Base-by-base conservation (phyloP, 2,888 invertebrate species). In the Drosophila testacea region DNA sequence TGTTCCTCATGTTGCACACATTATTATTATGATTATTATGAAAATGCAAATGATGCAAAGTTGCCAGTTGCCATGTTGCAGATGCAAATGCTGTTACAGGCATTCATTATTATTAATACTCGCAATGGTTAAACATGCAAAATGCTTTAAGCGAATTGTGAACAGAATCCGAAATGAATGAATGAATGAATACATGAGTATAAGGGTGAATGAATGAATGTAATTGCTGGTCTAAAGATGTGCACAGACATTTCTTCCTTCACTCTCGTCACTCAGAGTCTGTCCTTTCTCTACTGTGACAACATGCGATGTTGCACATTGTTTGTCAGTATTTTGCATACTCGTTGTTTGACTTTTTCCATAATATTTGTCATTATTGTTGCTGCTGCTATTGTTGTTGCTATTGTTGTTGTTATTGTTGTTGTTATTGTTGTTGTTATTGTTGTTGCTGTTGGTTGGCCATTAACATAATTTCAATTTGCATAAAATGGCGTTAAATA, bases 391-490 rank as follows among this genome's bases (percentile, higher is more conserved):
- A 16, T 16, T 16, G 16, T 16, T 16, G 16, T 16, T 16, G 16
- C 1, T 16, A 16, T 54, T 68, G 48, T 51, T 41, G 54, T 50
- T 67, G 52, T 65, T 42, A 48, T 54, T 68, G 52, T 50, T 41
- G 54, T 42, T 67, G 52, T n/a, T 16, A 16, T 54, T 68, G 48
- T 51, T 41, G 54, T 50, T 67, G 52, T 65, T 42, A 48, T 54
- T 68, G 52, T 50, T 41, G 54, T 42, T 67, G 52, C 61, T 67
- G 52, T 63, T 62, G 65, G 69, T 70, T 68, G 72, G 44, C 77
- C 88, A 85, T 88, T 88, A 83, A 88, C 88, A 85, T 86, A 86
- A 86, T 88, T 88, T 88, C 80, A 82, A 86, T 88, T 88, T 86
- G 82, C 85, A 86, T 86, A 86, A 88, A 86, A 80, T 80, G 86